A percentile compares a stretch with the other conserved stretches of the same genome.
These are phyloP conservation scores for Drosophila conformis DNA, from an alignment of 2,888 invertebrate genomes.

Conservation along the genomic window DNA sequence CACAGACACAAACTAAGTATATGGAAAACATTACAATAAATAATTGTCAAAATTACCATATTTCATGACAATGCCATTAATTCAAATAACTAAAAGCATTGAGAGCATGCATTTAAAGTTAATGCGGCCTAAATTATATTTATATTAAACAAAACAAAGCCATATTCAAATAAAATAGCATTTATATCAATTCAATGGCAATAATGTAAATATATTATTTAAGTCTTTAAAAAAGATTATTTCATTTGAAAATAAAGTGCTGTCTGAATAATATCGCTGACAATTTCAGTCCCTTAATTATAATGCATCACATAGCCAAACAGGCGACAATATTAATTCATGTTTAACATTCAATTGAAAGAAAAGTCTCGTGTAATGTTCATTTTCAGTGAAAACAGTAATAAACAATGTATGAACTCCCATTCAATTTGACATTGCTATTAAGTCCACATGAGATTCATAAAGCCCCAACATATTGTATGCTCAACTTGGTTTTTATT, in stretches of 20 bases:
- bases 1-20: conserved; percentile 22
- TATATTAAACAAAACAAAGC: too few species aligned
- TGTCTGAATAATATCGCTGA: neutral
- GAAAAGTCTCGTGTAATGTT: neutral
- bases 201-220: neutral
- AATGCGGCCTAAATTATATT: neutral
- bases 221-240: neutral
- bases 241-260: neutral
- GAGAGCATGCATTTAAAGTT: neutral
- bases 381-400: neutral
- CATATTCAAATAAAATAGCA: neutral
- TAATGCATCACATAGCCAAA: neutral
- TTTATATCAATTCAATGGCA: neutral
- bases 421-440: conserved; percentile 1
- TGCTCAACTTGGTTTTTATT: neutral
- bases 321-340: neutral
- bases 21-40: conserved; percentile 17
- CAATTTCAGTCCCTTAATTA: neutral
- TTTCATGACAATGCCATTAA: conserved; percentile 72
- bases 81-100: conserved; percentile 52
- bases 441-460: neutral
- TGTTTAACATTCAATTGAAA: conserved; percentile 4
- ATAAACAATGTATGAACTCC: neutral
- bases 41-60: conserved; percentile 62
- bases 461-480: neutral